Evolutionary conservation across 2,797 vertebrate genomes (phyloP).

Genomic region (Helarctos malayanus): DNA sequence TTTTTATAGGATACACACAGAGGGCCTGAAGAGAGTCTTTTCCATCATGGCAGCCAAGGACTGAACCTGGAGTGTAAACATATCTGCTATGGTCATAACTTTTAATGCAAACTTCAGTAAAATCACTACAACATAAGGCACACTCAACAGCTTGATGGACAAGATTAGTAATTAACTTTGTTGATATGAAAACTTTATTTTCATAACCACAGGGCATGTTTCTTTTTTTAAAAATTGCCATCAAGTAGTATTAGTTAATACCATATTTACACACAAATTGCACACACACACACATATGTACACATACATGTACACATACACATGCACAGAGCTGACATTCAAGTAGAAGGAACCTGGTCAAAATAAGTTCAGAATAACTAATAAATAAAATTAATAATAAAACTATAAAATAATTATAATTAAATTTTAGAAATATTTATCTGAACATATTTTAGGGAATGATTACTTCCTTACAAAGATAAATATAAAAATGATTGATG

Average conservation of each 20-base stretch:
- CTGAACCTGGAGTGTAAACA: too few relatives aligned
- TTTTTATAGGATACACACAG: neutral
- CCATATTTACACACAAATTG: neutral
- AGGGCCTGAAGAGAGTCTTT: neutral
- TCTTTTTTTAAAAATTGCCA: neutral
- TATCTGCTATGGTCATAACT: neutral
- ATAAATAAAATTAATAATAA: slow-evolving; percentile 8
- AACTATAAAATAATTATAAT: neutral
- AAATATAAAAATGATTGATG: neutral
- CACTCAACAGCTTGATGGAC: neutral
- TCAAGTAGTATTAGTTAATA: neutral
- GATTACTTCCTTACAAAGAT: neutral
- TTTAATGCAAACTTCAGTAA: too few relatives aligned
- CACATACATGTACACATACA: neutral
- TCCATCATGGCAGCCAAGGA: neutral
- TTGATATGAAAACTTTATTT: neutral
- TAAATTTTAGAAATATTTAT: neutral
- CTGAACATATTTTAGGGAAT: neutral
- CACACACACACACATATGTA: neutral
- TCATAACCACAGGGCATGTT: neutral
- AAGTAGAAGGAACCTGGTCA: neutral
- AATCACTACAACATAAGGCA: too few relatives aligned
- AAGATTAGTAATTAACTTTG: neutral
- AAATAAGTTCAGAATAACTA: slow-evolving; percentile 5
- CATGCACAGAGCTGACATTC: rapidly evolving